Evolutionary conservation across 2,797 vertebrate genomes (phyloP), one percentile per base, ranked within the genome.

Genomic region (Silurus aristotelis): DNA sequence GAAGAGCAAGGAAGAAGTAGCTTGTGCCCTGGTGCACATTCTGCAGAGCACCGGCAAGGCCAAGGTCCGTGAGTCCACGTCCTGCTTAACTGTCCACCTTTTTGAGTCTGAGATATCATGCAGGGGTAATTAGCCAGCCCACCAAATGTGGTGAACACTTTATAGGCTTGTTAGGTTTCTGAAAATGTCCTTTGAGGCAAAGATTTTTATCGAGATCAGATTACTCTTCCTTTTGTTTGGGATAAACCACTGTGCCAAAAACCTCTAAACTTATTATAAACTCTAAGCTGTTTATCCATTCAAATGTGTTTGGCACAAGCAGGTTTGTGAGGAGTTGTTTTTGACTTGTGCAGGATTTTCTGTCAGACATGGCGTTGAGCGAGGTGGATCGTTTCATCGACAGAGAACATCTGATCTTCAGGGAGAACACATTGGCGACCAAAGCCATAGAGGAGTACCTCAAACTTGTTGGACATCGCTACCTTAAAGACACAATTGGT

Each of bases 401-500:
- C 92, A 95, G 97, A 25, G 98, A 99, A 90, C 98, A 99, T 92
- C 94, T 99, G 90, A 98, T 99, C 92, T 99, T 99, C 93, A 96
- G 98, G 84, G 98, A 99, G 92, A 99, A 99, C 94, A 99, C 98
- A 14, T 96, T 99, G 58, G 98, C 98, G 90, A 99, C 98, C 71
- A 99, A 99, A 96, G 98, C 98, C 90, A 98, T 99, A 93, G 98
- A 99, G 93, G 98, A 99, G 95, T 99, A 98, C 91, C 98, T 99
- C 95, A 98, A 99, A 93, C 94, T 99, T 92, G 98, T 99, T 64
- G 98, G 97, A 92, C 97, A 99, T 94, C 95, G 97, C 95, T 99
- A 99, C 96, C 98, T 99, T 94, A 99, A 99, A 94, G 98, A 99
- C n/a, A 97, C 97, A 90, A 98, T 99, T 60, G 98, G 98, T 99